Evolutionary conservation across 2,797 vertebrate genomes (phyloP).

Genomic region (Siniperca scherzeri): DNA sequence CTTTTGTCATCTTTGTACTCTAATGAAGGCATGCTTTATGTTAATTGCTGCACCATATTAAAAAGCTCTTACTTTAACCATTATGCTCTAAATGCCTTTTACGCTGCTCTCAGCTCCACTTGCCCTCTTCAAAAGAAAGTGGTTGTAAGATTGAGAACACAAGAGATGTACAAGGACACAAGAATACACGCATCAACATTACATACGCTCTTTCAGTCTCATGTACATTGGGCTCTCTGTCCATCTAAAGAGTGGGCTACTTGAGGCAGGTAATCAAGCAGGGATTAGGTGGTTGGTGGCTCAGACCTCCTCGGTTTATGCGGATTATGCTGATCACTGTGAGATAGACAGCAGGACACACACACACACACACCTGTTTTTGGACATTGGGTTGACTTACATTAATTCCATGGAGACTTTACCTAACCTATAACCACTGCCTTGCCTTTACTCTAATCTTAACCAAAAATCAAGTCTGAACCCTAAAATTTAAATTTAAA

Average conservation of each 20-base stretch:
- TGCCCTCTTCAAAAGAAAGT: constrained; percentile 34
- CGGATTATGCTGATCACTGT: constrained; percentile 25
- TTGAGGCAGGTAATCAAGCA: constrained; percentile 56
- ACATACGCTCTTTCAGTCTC: neutral
- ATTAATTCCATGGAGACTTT: neutral
- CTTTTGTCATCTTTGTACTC: neutral
- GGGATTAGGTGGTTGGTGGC: constrained; percentile 37
- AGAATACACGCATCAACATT: constrained; percentile 2
- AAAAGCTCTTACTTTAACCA: neutral
- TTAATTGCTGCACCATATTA: neutral
- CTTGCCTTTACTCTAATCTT: too few species aligned
- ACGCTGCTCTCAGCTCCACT: constrained; percentile 13
- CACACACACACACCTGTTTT: neutral
- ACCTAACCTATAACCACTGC: neutral
- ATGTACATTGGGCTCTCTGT: neutral
- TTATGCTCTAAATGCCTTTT: neutral
- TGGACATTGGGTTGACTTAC: neutral
- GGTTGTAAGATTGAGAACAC: constrained; percentile 21
- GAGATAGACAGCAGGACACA: neutral
- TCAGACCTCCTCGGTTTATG: neutral
- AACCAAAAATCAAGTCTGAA: neutral
- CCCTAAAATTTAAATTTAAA: neutral
- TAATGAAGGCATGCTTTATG: neutral
- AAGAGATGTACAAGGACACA: constrained; percentile 1
- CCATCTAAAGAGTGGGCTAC: constrained; percentile 26